Evolutionary conservation across 2,797 vertebrate genomes (phyloP).

Genomic region (Rousettus madagascariensis): DNA sequence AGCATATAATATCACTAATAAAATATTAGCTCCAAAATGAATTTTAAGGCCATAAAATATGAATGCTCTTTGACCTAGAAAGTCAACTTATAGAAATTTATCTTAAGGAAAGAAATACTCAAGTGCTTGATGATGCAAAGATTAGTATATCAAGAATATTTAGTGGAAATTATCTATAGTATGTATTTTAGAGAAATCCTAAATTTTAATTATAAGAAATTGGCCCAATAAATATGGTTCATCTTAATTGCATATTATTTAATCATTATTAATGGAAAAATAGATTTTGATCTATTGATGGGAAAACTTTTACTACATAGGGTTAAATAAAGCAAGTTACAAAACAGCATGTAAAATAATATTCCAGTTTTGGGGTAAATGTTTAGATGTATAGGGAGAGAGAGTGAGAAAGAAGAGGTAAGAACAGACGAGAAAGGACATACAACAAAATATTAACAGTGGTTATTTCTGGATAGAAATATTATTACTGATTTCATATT

Average conservation of each 20-base stretch:
- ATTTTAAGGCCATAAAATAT: slow-evolving; percentile 38
- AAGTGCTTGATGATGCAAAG: neutral
- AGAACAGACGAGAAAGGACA: neutral
- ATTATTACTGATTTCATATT: neutral
- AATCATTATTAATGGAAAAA: slow-evolving; percentile 16
- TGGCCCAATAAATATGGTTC: slow-evolving; percentile 1
- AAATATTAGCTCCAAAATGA: slow-evolving; percentile 57
- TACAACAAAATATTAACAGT: neutral
- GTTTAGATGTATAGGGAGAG: neutral
- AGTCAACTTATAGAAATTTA: slow-evolving; percentile 35
- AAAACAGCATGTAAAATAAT: neutral
- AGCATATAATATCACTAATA: neutral
- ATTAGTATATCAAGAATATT: slow-evolving; percentile 29
- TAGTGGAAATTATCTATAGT: neutral
- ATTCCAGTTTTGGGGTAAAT: neutral
- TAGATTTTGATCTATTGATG: neutral
- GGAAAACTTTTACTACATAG: neutral
- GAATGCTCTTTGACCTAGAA: slow-evolving; percentile 42
- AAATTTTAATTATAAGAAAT: slow-evolving; percentile 38
- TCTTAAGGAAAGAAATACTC: slow-evolving; percentile 48
- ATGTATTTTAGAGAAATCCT: slow-evolving; percentile 33
- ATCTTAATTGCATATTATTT: slow-evolving; percentile 31
- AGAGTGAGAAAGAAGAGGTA: neutral
- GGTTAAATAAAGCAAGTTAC: neutral
- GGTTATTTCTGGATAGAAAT: neutral